Base-by-base conservation (phyloP, 2,113 vertebrate species). In the Desmodus rotundus region DNA sequence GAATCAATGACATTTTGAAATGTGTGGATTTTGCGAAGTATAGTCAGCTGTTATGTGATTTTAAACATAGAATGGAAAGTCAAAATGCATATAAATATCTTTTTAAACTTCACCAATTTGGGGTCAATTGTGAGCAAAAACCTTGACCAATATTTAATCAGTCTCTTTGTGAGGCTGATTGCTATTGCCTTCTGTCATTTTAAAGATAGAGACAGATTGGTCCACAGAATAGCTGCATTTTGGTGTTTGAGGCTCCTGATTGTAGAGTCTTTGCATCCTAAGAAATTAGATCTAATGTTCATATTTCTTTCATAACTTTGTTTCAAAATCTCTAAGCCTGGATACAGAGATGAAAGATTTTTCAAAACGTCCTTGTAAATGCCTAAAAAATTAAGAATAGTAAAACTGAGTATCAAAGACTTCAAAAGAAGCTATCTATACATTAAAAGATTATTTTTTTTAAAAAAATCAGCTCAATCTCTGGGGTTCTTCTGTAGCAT, bases 351-450 rank as follows among this genome's bases (percentile, higher is more conserved):
- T n/a, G 12, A 95, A 56, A 65, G 7, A 41, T 41, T 84, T 93
- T 83, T 85, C 26, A 78, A 95, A 63, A 94, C 41, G 91, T 95
- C 41, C 47, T 74, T 61, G 6, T 56, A 91, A 88, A 67, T 94
- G 3, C 13, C 54, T 52, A 68, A 67, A 43, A 24, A 83, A 68
- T 43, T 78, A 78, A 67, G 41, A 94, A 84, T 22, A 87, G 26
- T 91, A 78, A 82, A 77, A 73, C 63, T 78, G 41, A 81, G 78
- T 31, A 86, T 63, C 50, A 61, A 45, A 74, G 58, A 76, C 7
- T 36, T 86, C n/a, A 89, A 68, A 94, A 96, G 33, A 80, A 89
- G 58, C 33, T 38, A 80, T 56, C 26, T 19, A 38, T 58, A 78
- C n/a, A 8, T 31, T 54, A 72, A 91, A 56, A 33, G 45, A 93